phyloP scores from a whole-genome alignment of 2,888 invertebrate species.

The Gnatocerus cornutus region DNA sequence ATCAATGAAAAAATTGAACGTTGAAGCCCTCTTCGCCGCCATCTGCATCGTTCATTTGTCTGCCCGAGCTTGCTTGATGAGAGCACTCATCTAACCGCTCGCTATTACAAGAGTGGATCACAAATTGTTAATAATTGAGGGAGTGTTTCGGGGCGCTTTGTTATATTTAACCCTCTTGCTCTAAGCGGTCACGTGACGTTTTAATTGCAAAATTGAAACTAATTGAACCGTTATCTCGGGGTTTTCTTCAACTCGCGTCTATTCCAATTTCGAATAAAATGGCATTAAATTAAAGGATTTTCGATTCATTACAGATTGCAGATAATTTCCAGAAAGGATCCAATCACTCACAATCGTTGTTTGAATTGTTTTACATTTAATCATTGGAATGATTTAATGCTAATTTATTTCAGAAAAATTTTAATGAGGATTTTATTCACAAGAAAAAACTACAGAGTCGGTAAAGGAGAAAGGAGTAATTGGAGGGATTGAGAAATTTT shows the following conservation, averaged over 20 bases:
- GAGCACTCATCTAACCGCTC: conserved; percentile 65
- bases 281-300: conserved; percentile 25
- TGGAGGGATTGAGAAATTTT: too few species aligned
- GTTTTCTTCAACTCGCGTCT: background rate
- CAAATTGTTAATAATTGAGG: conserved; percentile 65
- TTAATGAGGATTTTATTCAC: conserved; percentile 8
- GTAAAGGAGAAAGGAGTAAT: too few species aligned
- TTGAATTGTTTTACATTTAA: conserved; percentile 25
- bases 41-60: conserved; percentile 66
- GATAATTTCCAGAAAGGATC: conserved; percentile 4
- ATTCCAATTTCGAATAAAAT: conserved; percentile 5
- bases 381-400: conserved; percentile 18
- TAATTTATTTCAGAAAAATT: conserved; percentile 8
- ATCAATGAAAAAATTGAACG: background rate
- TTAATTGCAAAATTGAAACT: background rate
- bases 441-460: background rate
- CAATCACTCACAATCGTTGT: conserved; percentile 19
- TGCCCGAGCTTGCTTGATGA: conserved; percentile 65
- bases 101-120: conserved; percentile 59
- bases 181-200: conserved; percentile 33
- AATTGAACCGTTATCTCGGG: background rate
- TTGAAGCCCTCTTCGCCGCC: conserved; percentile 39
- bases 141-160: conserved; percentile 60
- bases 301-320: conserved; percentile 1
- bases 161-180: conserved; percentile 47